These are phyloP conservation scores for Drosophila cognata DNA, from an alignment of 2,888 invertebrate genomes.

Conservation along the genomic window DNA sequence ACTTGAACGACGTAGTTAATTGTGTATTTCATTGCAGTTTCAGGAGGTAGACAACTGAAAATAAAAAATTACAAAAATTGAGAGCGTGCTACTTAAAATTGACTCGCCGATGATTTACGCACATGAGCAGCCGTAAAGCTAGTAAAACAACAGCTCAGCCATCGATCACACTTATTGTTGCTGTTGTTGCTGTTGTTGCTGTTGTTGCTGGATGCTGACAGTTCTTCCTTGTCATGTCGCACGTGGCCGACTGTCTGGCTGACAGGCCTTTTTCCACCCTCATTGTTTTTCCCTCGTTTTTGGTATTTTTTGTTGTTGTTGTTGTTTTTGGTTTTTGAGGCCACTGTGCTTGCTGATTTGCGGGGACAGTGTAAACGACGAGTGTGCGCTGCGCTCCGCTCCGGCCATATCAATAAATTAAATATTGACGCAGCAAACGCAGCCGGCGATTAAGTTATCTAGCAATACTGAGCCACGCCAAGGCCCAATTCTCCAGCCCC, in stretches of 20 bases:
- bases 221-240: constrained; percentile 31
- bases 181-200: constrained; percentile 34
- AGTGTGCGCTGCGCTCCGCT: neutral
- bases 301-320: neutral
- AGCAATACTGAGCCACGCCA: constrained; percentile 16
- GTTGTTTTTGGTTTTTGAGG: constrained; percentile 32
- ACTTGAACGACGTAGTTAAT: neutral
- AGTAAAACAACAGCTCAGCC: constrained; percentile 33
- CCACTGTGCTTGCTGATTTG: constrained; percentile 36
- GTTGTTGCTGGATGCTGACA: constrained; percentile 49
- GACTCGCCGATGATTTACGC: constrained; percentile 35
- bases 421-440: constrained; percentile 58
- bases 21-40: constrained; percentile 2
- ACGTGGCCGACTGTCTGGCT: constrained; percentile 10
- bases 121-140: constrained; percentile 20
- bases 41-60: neutral
- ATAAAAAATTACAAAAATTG: neutral
- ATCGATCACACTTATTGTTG: constrained; percentile 56
- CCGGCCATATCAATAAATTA: constrained; percentile 47
- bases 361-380: constrained; percentile 31
- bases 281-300: constrained; percentile 6
- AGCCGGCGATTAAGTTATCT: constrained; percentile 56
- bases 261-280: neutral
- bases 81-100: constrained; percentile 9
- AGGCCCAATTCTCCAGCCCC: constrained; percentile 6